Percentiles rank a stretch among this genome's conserved stretches.
Conservation (phyloP, 2,113 vertebrate species). For the Anhinga rufa region DNA sequence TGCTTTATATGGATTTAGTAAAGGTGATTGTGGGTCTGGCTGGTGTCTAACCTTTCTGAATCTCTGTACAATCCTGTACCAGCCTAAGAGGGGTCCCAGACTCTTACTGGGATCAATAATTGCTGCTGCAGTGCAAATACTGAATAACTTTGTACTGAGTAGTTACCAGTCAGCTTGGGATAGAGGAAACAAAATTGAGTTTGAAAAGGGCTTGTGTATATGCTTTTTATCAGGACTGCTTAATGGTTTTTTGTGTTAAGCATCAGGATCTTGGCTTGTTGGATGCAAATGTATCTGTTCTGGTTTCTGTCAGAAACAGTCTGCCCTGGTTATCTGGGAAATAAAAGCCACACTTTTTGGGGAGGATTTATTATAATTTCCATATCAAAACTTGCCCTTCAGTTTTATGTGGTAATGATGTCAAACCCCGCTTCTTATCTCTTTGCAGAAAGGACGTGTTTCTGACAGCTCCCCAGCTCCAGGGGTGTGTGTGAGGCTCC, state of each 20-base stretch:
- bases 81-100: not conserved
- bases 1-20: not conserved
- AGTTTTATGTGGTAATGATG: not conserved
- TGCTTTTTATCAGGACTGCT: not conserved
- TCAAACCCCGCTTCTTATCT: not conserved
- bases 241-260: not conserved
- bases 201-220: not conserved
- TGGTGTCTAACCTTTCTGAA: not conserved
- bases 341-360: not conserved
- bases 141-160: not conserved
- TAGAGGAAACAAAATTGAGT: not conserved
- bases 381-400: not conserved
- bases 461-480: not conserved
- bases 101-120: not conserved
- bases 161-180: not conserved
- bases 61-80: rapidly evolving
- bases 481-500: not conserved
- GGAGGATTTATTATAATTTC: not conserved
- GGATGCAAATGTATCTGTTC: not conserved
- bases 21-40: not conserved
- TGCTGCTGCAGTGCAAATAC: not conserved
- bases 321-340: not conserved
- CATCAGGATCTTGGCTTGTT: not conserved
- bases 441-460: not conserved
- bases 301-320: not conserved